Base-by-base conservation (phyloP, 1,140 invertebrate genomes). In the Capitella teleta region DNA sequence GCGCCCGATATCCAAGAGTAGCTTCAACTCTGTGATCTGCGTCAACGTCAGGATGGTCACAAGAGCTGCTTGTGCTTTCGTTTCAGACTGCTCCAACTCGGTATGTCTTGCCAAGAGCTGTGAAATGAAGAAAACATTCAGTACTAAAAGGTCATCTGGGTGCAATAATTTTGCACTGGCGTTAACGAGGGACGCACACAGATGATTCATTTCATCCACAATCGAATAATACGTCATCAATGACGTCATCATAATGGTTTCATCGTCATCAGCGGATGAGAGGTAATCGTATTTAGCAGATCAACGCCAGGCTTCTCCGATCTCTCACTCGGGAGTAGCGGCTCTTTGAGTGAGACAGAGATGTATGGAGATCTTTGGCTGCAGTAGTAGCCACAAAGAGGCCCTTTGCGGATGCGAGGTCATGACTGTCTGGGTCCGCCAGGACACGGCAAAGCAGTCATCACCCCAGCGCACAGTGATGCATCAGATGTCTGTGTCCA, bases 11-110 rank as follows among this genome's bases (percentile, higher is more conserved):
- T 54, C 53, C 5, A 54, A 36, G 25, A 54, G 30, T 1, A 54
- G 42, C 32, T 54, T 54, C 28, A 54, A 37, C 19, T 54, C 53
- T 8, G 53, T 54, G 26, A 54, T 54, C 43, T 54, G 53, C 4
- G 53, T 51, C n/a, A 54, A 42, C 5, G 53, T 41, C 21, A 54
- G 43, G 26, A 54, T 41, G 0, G 53, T 54, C 5, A 54, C 47
- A 18, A 54, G 53, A n/a, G 53, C 53, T 10, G 34, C 53, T 26
- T 54, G 53, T 4, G 53, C 53, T 26, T 54, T 54, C 18, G 53
- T 54, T 26, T 54, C 48, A 2, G 53, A 54, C 25, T 54, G 53
- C 32, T 54, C 53, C 40, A 54, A 32, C 19, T 54, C 53, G 16
- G 18, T 38, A 43, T 54, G 53, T 38, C 53, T 28, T 14, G 53